Conservation (phyloP, 2,113 vertebrate species). For the Noturus placidus region DNA sequence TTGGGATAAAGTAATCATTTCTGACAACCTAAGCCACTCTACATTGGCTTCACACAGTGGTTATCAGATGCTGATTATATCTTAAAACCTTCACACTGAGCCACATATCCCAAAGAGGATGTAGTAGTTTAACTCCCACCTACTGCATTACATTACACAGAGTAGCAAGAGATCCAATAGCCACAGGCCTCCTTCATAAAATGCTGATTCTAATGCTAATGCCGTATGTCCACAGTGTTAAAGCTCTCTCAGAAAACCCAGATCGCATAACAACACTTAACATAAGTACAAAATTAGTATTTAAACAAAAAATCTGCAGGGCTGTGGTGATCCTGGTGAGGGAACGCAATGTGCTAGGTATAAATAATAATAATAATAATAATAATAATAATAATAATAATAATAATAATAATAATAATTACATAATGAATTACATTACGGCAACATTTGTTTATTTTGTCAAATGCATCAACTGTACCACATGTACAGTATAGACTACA, state of each 20-base stretch:
- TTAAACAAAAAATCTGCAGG: conserved; percentile 1
- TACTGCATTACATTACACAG: conserved; percentile 30
- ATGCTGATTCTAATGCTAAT: conserved; percentile 48
- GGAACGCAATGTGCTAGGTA: background rate
- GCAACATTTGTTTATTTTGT: background rate
- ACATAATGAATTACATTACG: background rate
- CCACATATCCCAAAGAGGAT: conserved; percentile 17
- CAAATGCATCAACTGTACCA: background rate
- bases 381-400: no score
- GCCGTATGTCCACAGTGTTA: conserved; percentile 34
- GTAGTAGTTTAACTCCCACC: conserved; percentile 13
- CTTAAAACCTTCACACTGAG: conserved; percentile 31
- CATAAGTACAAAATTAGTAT: background rate
- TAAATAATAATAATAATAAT: background rate
- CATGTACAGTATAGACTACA: background rate
- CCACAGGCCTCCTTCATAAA: conserved; percentile 50
- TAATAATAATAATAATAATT: no score
- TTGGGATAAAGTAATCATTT: background rate
- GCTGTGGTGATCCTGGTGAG: background rate
- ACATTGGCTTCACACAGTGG: conserved; percentile 20
- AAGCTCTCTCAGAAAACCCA: conserved; percentile 27
- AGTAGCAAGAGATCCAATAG: conserved; percentile 19
- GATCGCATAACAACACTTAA: conserved; percentile 29
- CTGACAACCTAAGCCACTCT: conserved; percentile 11
- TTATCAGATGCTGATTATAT: conserved; percentile 32